Conservation (phyloP, 1,140 invertebrate genomes). For the Platorchestia sp. region DNA sequence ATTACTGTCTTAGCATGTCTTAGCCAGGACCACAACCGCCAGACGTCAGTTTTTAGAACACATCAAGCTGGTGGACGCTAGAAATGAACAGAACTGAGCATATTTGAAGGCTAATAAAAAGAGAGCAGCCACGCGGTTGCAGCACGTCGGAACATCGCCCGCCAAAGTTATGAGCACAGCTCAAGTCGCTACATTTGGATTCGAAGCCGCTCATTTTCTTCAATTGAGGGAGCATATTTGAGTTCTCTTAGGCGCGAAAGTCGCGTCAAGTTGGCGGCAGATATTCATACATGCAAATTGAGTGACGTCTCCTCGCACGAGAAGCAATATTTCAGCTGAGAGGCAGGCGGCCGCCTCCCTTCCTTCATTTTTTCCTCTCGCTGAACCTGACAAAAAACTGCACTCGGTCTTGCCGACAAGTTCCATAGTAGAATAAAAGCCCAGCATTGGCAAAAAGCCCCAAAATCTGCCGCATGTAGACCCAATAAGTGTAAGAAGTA, state of each 20-base stretch:
- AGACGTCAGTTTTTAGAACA: neutral
- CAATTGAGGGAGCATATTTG: neutral
- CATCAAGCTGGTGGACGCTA: neutral
- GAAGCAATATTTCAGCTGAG: conserved; percentile 17
- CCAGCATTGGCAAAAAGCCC: neutral
- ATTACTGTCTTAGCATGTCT: neutral
- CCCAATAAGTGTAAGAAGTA: conserved; percentile 30
- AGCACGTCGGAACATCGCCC: neutral
- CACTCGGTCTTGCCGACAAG: conserved; percentile 28
- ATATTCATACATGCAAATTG: conserved; percentile 55
- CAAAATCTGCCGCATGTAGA: neutral
- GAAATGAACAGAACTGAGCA: neutral
- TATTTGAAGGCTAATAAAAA: neutral
- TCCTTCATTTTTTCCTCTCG: neutral
- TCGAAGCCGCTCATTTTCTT: neutral
- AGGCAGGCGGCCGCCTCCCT: neutral
- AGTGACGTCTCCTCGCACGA: conserved; percentile 9
- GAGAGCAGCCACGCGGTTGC: neutral
- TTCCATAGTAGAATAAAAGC: conserved; percentile 17
- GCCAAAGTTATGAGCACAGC: neutral
- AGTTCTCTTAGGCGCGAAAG: conserved; percentile 18
- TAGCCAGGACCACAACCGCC: neutral
- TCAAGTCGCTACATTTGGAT: neutral
- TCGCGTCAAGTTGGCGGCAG: conserved; percentile 33
- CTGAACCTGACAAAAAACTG: conserved; percentile 25